These are phyloP conservation scores for Tautogolabrus adspersus DNA, from an alignment of 2,113 vertebrate genomes.

Conservation along the genomic window DNA sequence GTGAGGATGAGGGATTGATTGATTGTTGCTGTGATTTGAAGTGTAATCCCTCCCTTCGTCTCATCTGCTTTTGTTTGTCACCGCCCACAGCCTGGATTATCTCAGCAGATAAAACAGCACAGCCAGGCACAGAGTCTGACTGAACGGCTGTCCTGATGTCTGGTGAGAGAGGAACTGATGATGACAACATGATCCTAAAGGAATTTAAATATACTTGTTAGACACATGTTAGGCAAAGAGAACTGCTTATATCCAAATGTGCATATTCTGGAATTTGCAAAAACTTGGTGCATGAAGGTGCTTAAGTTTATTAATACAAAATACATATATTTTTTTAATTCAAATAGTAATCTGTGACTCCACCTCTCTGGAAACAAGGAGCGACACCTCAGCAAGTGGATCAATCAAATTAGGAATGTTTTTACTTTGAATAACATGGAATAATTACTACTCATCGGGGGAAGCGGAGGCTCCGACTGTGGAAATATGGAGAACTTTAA, in stretches of 20 bases:
- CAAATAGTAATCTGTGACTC: neutral
- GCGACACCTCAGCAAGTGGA: slow-evolving; percentile 17
- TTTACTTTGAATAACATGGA: slow-evolving; percentile 23
- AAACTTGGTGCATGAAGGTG: slow-evolving; percentile 35
- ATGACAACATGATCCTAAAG: neutral
- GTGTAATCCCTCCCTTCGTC: slow-evolving; percentile 51
- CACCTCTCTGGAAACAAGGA: neutral
- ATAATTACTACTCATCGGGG: slow-evolving; percentile 11
- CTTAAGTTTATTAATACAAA: too few relatives aligned
- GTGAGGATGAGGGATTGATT: slow-evolving; percentile 33
- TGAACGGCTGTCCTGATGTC: neutral
- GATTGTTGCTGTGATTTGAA: slow-evolving; percentile 54
- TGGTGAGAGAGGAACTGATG: neutral
- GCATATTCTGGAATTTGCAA: slow-evolving; percentile 16
- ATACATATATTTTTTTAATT: neutral
- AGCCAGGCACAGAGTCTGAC: slow-evolving; percentile 1
- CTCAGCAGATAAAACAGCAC: slow-evolving; percentile 36
- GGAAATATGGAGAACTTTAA: slow-evolving; percentile 74
- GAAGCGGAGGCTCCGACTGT: slow-evolving; percentile 14
- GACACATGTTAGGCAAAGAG: neutral
- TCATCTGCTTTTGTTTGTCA: slow-evolving; percentile 12
- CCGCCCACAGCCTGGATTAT: slow-evolving; percentile 67
- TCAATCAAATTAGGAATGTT: neutral
- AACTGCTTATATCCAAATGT: slow-evolving; percentile 3
- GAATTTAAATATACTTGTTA: neutral